These are phyloP conservation scores for Drosophila nr. fundita DNA, from an alignment of 2,888 invertebrate genomes.

Conservation along the genomic window DNA sequence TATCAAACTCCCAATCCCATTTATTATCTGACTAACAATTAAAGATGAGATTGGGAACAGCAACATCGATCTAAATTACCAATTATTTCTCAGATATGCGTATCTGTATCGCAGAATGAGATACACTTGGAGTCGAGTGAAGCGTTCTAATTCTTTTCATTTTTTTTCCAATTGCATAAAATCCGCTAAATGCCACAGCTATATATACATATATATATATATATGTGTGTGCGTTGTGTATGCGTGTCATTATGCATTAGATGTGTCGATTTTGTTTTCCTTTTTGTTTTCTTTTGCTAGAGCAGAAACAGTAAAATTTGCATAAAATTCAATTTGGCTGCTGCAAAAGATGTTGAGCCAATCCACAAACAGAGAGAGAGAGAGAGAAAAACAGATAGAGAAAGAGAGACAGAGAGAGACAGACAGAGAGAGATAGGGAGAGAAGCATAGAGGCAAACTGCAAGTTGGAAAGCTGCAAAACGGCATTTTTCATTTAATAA, in stretches of 20 bases:
- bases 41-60: conserved; percentile 51
- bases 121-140: conserved; percentile 16
- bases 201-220: conserved; percentile 5
- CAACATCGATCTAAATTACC: conserved; percentile 11
- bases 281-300: conserved; percentile 41
- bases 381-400: background rate
- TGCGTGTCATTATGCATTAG: conserved; percentile 77
- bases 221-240: conserved; percentile 9
- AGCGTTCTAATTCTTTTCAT: conserved; percentile 50
- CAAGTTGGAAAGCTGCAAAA: conserved; percentile 82
- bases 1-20: background rate
- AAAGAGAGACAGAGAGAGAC: background rate
- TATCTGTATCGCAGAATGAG: conserved; percentile 46
- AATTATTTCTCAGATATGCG: conserved; percentile 47
- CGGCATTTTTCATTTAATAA: conserved; percentile 82
- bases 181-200: conserved; percentile 40
- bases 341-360: conserved; percentile 66
- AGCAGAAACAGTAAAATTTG: conserved; percentile 74
- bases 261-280: conserved; percentile 65
- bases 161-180: conserved; percentile 72
- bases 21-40: background rate
- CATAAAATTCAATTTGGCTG: conserved; percentile 78
- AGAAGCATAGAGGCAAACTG: conserved; percentile 44
- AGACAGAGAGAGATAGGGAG: background rate
- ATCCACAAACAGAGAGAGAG: conserved; percentile 36